Conservation (phyloP, 2,797 vertebrate species). For the Phalanger gymnotis region DNA sequence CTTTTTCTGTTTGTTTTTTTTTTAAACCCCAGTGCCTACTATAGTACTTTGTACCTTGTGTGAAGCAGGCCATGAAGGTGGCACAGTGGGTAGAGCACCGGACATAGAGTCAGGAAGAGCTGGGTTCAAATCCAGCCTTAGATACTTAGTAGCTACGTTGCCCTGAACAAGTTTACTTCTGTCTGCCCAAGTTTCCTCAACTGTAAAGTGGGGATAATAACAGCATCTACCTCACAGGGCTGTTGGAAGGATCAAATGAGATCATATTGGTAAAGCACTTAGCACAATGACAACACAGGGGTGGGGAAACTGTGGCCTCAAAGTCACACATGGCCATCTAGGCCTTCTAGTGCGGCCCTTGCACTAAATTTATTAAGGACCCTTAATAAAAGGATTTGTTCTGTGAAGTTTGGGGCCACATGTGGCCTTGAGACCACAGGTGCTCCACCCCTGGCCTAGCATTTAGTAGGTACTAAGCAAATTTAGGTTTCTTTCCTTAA, state of each 20-base stretch:
- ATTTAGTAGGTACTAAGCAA: neutral
- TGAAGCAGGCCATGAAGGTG: neutral
- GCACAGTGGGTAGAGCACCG: neutral
- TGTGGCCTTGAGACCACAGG: no score
- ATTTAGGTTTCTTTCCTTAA: neutral
- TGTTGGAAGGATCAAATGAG: neutral
- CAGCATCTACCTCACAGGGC: neutral
- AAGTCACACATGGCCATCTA: no score
- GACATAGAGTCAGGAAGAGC: neutral
- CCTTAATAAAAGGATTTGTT: no score
- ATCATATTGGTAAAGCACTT: neutral
- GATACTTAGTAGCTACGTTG: neutral
- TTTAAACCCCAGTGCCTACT: neutral
- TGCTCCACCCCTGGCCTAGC: no score
- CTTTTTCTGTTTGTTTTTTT: neutral
- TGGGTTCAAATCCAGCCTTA: neutral
- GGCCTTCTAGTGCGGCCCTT: no score
- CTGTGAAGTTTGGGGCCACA: no score
- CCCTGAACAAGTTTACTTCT: neutral
- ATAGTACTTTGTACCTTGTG: neutral
- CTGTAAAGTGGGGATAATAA: neutral
- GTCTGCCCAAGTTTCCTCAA: neutral
- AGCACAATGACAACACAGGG: neutral
- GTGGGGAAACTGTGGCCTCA: no score
- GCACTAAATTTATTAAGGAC: no score